Percentiles rank a stretch among this genome's conserved stretches.
Evolutionary conservation across 2,113 vertebrate species (phyloP).

Genomic region (Semnornis frantzii): DNA sequence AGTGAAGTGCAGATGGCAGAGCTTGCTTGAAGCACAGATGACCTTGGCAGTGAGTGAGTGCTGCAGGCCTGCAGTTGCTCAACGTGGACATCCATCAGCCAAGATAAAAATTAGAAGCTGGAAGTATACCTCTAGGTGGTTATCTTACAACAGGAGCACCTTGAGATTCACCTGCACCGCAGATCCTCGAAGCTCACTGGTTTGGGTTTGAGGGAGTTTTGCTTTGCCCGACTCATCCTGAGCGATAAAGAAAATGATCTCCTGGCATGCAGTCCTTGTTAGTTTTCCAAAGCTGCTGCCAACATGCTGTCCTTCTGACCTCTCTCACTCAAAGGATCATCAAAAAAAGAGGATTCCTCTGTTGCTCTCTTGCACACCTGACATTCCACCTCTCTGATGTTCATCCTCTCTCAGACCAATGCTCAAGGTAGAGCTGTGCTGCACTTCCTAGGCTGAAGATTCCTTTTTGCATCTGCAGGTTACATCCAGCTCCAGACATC

Average conservation of each 20-base stretch:
- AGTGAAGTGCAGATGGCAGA: accelerated
- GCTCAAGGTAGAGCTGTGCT: background rate
- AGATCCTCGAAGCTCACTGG: background rate
- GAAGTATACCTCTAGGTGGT: accelerated
- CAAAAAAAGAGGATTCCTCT: background rate
- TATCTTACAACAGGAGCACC: background rate
- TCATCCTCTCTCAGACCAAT: background rate
- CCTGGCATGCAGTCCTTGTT: background rate
- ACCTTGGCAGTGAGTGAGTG: accelerated
- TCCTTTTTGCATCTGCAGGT: background rate
- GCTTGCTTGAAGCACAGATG: background rate
- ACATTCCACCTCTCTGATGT: accelerated
- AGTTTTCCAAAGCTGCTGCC: background rate
- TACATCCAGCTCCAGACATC: background rate
- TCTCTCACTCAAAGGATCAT: background rate
- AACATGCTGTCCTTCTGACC: background rate
- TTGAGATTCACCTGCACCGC: accelerated
- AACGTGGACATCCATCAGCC: background rate
- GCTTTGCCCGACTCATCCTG: background rate
- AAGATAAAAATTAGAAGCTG: background rate
- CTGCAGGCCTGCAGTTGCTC: background rate
- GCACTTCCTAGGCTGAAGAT: background rate
- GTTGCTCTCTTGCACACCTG: background rate
- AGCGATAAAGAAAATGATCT: background rate
- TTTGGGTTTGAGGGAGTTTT: background rate